These are phyloP conservation scores for Parelbella ahira DNA, from an alignment of 2,888 invertebrate genomes.

Conservation along the genomic window DNA sequence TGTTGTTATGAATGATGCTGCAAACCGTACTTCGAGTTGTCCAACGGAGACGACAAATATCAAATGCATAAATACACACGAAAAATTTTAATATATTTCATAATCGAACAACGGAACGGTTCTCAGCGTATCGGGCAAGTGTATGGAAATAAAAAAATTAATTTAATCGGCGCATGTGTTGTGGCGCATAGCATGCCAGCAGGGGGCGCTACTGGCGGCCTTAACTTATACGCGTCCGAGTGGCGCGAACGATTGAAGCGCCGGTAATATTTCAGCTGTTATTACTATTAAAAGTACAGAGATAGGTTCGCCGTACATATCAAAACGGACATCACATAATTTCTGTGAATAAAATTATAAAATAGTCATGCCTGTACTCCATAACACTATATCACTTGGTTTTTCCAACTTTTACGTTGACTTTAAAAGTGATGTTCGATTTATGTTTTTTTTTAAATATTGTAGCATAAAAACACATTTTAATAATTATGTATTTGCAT, in stretches of 20 bases:
- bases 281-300: conserved; percentile 62
- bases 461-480: no score
- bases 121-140: conserved; percentile 40
- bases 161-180: conserved; percentile 61
- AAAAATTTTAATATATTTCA: no score
- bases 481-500: no score
- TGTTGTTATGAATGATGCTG: conserved; percentile 33
- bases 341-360: conserved; percentile 1
- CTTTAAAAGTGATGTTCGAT: no score
- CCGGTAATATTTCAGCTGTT: conserved; percentile 55
- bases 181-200: conserved; percentile 63
- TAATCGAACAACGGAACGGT: conserved; percentile 15
- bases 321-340: conserved; percentile 36
- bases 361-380: conserved; percentile 1
- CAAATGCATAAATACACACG: no score
- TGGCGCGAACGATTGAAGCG: conserved; percentile 38
- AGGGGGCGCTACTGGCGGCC: conserved; percentile 70
- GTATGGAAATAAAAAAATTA: conserved; percentile 42
- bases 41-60: conserved; percentile 1
- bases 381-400: no score
- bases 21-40: conserved; percentile 27
- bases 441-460: no score
- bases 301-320: conserved; percentile 67
- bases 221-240: conserved; percentile 47
- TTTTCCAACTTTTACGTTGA: no score